A percentile compares a stretch with the other conserved stretches of the same genome.
Evolutionary conservation across 1,140 invertebrate species (phyloP).

Genomic region (Lordiphosa collinella): DNA sequence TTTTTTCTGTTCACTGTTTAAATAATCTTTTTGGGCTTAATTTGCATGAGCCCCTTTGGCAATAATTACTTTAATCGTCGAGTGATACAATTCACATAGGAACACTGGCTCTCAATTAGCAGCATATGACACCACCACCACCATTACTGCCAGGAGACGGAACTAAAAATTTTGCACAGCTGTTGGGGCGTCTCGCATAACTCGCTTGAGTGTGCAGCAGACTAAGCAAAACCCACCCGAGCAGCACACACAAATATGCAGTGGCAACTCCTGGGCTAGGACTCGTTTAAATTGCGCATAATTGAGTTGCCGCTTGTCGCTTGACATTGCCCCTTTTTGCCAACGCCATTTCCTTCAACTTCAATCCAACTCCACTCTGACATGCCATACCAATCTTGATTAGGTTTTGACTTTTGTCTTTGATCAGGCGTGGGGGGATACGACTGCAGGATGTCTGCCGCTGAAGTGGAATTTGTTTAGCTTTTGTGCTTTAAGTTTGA

Average conservation of each 20-base stretch:
- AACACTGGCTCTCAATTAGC: slow-evolving; percentile 37
- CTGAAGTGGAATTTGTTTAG: slow-evolving; percentile 15
- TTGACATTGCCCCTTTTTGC: neutral
- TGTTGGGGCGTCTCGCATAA: slow-evolving; percentile 44
- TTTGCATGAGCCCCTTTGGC: slow-evolving; percentile 4
- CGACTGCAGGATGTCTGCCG: neutral
- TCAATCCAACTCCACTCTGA: slow-evolving; percentile 6
- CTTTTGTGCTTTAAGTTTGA: slow-evolving; percentile 49
- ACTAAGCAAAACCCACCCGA: neutral
- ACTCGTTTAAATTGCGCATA: slow-evolving; percentile 50
- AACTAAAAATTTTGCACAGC: slow-evolving; percentile 42
- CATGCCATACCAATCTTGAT: slow-evolving; percentile 42
- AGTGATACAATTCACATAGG: slow-evolving; percentile 12
- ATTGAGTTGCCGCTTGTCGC: slow-evolving; percentile 46
- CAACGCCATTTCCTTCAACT: neutral
- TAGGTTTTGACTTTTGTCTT: slow-evolving; percentile 27
- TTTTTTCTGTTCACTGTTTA: neutral
- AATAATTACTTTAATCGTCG: slow-evolving; percentile 35
- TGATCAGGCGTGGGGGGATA: neutral
- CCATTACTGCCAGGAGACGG: slow-evolving; percentile 2
- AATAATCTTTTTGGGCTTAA: slow-evolving; percentile 6
- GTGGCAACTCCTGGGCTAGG: slow-evolving; percentile 3
- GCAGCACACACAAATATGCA: slow-evolving; percentile 5
- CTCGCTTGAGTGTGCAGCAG: slow-evolving; percentile 24
- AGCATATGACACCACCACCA: slow-evolving; percentile 32